phyloP scores from a whole-genome alignment of 2,888 invertebrate species.

The Ceriagrion tenellum region DNA sequence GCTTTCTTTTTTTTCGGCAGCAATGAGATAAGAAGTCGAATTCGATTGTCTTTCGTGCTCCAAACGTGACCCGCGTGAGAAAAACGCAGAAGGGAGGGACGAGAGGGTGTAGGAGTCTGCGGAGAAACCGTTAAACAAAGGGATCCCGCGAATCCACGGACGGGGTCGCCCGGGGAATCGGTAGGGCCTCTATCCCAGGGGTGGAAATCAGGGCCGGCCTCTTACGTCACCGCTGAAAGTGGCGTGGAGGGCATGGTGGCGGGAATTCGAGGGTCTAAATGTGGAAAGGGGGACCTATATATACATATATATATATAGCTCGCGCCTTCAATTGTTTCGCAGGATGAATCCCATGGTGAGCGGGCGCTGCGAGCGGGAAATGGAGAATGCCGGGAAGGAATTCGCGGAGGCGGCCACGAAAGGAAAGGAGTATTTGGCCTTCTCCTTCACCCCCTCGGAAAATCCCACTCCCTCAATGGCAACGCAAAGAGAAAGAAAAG shows the following conservation, averaged over 20 bases:
- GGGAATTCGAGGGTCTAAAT: too few species aligned
- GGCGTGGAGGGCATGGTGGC: too few species aligned
- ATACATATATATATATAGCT: background rate
- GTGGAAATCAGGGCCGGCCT: background rate
- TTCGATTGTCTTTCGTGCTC: background rate
- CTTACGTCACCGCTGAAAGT: background rate
- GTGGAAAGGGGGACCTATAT: background rate
- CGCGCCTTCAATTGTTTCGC: constrained; percentile 5
- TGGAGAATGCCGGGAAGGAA: background rate
- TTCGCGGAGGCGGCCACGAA: too few species aligned
- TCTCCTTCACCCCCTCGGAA: background rate
- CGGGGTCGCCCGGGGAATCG: background rate
- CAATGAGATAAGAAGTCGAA: too few species aligned
- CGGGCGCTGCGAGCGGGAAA: background rate
- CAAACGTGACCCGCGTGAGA: background rate
- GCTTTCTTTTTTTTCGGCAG: too few species aligned
- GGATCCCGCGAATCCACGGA: background rate
- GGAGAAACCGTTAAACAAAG: too few species aligned
- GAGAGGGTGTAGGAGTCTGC: background rate
- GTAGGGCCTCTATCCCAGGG: background rate
- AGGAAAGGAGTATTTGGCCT: background rate
- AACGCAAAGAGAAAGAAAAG: background rate
- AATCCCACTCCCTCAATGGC: background rate
- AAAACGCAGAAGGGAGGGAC: background rate
- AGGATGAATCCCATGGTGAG: background rate